Evolutionary conservation across 2,797 vertebrate species (phyloP).

Genomic region (Sphenopsis melanotis): DNA sequence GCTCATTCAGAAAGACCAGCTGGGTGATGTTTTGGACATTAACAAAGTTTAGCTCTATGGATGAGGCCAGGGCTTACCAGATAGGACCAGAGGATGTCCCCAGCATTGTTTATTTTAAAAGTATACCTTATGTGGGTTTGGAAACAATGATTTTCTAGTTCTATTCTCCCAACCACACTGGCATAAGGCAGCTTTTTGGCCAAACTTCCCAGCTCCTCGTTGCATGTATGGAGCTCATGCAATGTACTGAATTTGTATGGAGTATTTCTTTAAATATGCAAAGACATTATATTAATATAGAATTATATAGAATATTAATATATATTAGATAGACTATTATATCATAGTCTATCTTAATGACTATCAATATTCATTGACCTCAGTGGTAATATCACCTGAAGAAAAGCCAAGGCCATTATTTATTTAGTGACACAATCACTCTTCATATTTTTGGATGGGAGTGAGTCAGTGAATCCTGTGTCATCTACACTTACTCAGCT

Average conservation of each 20-base stretch:
- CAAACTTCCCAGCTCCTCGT: not conserved
- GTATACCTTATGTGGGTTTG: not conserved
- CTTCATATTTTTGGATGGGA: not conserved
- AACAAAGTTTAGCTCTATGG: not conserved
- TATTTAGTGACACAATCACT: not conserved
- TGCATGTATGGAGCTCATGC: not conserved
- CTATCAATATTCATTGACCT: not conserved
- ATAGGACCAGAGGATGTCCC: not conserved
- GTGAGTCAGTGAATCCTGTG: not conserved
- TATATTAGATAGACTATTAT: not conserved
- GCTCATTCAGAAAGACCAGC: not conserved
- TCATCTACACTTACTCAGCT: not conserved
- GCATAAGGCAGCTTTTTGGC: not conserved
- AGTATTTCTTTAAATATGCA: not conserved
- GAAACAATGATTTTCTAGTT: not conserved
- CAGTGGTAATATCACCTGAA: not conserved
- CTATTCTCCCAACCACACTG: not conserved
- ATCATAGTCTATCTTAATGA: not conserved
- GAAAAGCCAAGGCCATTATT: not conserved
- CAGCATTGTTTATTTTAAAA: not conserved
- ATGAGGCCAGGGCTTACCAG: not conserved
- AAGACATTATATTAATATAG: not conserved
- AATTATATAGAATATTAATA: not conserved
- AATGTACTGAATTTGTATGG: not conserved
- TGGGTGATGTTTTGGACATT: not conserved